Percentiles rank a stretch among this genome's conserved stretches.
Evolutionary conservation across 2,888 invertebrate species (phyloP).

Genomic region (Agrotis segetum): DNA sequence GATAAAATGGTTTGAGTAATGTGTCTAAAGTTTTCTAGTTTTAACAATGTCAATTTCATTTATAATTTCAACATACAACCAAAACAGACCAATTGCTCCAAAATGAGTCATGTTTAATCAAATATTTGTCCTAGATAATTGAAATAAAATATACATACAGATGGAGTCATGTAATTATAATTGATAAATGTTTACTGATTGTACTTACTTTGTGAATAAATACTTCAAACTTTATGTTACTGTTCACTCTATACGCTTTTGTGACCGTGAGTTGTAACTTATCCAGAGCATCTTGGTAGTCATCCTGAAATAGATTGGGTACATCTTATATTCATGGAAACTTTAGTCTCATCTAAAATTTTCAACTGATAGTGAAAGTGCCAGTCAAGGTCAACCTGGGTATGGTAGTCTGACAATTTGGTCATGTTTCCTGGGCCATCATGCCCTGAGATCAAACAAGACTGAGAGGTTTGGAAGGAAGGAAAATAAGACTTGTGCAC

Average conservation of each 20-base stretch:
- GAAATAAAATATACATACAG: constrained; percentile 19
- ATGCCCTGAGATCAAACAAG: not conserved
- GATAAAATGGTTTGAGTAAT: too few relatives aligned
- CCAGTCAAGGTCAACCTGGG: not conserved
- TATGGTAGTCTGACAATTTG: not conserved
- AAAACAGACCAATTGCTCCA: constrained; percentile 30
- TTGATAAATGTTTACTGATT: constrained; percentile 16
- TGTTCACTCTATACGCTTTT: constrained; percentile 98
- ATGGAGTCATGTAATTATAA: constrained; percentile 21
- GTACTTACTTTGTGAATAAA: constrained; percentile 97
- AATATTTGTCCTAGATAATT: constrained; percentile 45
- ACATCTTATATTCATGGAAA: not conserved
- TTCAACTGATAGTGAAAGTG: not conserved
- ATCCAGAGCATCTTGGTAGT: constrained; percentile 98
- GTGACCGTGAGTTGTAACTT: constrained; percentile 98
- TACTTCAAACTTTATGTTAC: constrained; percentile 98
- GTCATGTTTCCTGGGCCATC: not conserved
- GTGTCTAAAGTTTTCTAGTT: not conserved
- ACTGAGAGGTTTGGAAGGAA: constrained; percentile 1
- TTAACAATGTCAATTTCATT: constrained; percentile 1
- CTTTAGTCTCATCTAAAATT: not conserved
- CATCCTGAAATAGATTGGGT: constrained; percentile 93
- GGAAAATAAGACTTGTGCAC: not conserved
- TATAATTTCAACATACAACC: constrained; percentile 3
- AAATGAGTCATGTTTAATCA: constrained; percentile 44